Conservation (phyloP, 2,797 vertebrate species). For the Lepus townsendii region DNA sequence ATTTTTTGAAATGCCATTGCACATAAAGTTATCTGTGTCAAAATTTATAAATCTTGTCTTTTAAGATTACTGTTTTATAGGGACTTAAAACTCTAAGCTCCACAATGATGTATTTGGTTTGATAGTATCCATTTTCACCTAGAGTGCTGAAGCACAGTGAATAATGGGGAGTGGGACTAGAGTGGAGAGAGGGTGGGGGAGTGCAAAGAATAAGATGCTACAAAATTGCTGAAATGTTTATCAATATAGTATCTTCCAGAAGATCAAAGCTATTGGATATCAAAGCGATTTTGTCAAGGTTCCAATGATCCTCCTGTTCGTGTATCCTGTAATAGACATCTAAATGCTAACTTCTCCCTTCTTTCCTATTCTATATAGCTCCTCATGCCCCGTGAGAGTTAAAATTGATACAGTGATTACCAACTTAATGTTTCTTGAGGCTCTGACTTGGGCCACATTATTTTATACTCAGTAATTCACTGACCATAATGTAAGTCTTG, state of each 20-base stretch:
- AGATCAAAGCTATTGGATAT: neutral
- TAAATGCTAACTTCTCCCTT: neutral
- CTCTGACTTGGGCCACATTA: neutral
- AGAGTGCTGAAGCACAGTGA: neutral
- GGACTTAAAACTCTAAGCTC: neutral
- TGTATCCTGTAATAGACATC: neutral
- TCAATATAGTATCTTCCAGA: neutral
- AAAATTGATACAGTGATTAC: neutral
- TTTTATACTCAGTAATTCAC: conserved; percentile 12
- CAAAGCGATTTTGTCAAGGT: neutral
- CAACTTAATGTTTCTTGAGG: neutral
- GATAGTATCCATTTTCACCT: neutral
- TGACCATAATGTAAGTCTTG: neutral
- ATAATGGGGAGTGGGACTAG: neutral
- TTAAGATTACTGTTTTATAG: neutral
- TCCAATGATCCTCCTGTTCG: neutral
- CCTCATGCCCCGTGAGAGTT: neutral
- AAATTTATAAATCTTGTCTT: neutral
- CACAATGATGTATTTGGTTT: neutral
- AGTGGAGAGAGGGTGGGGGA: neutral
- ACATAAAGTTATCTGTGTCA: neutral
- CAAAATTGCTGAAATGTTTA: neutral
- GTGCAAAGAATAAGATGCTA: neutral
- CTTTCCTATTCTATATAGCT: neutral
- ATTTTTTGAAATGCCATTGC: neutral